Conservation (phyloP, 2,888 invertebrate genomes). For the Pseudoips prasinana region DNA sequence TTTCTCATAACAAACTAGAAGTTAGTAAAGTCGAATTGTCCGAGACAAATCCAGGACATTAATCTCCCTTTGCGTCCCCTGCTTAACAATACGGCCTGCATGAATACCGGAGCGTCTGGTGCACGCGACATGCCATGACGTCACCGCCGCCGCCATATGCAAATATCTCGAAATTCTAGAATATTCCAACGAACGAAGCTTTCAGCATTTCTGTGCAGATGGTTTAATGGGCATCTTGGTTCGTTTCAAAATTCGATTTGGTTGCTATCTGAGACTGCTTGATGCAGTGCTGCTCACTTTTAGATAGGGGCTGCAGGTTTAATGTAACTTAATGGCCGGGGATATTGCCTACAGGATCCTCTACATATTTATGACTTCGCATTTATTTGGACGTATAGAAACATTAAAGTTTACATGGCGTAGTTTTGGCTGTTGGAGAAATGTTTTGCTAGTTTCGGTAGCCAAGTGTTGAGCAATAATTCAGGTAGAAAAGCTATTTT, state of each 20-base stretch:
- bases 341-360: no score
- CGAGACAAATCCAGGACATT: constrained; percentile 30
- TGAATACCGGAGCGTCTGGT: constrained; percentile 44
- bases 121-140: constrained; percentile 42
- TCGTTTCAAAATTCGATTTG: constrained; percentile 47
- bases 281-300: constrained; percentile 31
- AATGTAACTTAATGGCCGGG: constrained; percentile 17
- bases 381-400: no score
- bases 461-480: no score
- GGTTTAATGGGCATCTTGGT: constrained; percentile 46
- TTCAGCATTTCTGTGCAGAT: constrained; percentile 41
- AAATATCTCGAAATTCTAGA: constrained; percentile 31
- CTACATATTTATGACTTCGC: no score
- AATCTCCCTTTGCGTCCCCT: constrained; percentile 29
- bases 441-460: no score
- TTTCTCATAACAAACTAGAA: no score
- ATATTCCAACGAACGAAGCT: constrained; percentile 32
- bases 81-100: constrained; percentile 32
- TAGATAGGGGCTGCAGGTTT: constrained; percentile 19
- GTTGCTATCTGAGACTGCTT: constrained; percentile 30
- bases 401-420: no score
- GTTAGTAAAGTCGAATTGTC: constrained; percentile 17
- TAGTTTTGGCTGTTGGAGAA: no score
- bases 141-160: constrained; percentile 37
- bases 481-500: no score